These are phyloP conservation scores for Drosophila ustulata DNA, from an alignment of 2,888 invertebrate species.

Conservation along the genomic window DNA sequence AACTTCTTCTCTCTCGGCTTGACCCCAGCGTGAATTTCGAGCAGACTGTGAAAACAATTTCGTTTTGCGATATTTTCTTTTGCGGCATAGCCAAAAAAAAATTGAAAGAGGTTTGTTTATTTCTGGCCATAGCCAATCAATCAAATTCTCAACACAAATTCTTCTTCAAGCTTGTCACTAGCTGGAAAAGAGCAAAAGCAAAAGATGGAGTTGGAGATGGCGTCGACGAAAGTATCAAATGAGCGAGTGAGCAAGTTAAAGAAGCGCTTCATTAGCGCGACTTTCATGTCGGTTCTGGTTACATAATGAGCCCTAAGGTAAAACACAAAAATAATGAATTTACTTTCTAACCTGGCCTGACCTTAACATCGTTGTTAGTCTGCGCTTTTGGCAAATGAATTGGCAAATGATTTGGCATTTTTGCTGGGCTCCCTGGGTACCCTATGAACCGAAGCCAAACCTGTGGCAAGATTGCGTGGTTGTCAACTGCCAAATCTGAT, in stretches of 20 bases:
- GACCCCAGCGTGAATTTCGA: slow-evolving; percentile 57
- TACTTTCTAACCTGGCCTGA: slow-evolving; percentile 69
- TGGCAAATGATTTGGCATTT: slow-evolving; percentile 54
- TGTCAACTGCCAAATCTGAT: slow-evolving; percentile 53
- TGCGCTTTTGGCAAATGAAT: slow-evolving; percentile 24
- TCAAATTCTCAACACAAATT: slow-evolving; percentile 51
- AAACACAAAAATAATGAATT: slow-evolving; percentile 32
- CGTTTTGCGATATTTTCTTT: slow-evolving; percentile 46
- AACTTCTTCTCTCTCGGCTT: slow-evolving; percentile 43
- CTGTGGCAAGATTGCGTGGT: slow-evolving; percentile 41
- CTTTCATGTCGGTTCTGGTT: slow-evolving; percentile 72
- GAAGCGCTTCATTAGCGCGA: slow-evolving; percentile 68
- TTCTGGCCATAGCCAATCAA: slow-evolving; percentile 70
- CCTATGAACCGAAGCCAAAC: slow-evolving; percentile 12
- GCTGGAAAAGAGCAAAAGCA: slow-evolving; percentile 1
- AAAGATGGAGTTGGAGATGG: slow-evolving; percentile 8
- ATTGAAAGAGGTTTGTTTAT: slow-evolving; percentile 47
- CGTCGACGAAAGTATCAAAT: slow-evolving; percentile 69
- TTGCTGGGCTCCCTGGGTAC: slow-evolving; percentile 25
- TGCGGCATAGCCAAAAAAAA: slow-evolving; percentile 19
- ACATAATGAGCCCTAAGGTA: slow-evolving; percentile 54
- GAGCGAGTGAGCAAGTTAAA: slow-evolving; percentile 26
- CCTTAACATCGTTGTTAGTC: slow-evolving; percentile 56
- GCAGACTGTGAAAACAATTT: slow-evolving; percentile 70
- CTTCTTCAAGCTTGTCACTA: slow-evolving; percentile 41